phyloP scores from a whole-genome alignment of 2,888 invertebrate species.

The Sericinus montela region DNA sequence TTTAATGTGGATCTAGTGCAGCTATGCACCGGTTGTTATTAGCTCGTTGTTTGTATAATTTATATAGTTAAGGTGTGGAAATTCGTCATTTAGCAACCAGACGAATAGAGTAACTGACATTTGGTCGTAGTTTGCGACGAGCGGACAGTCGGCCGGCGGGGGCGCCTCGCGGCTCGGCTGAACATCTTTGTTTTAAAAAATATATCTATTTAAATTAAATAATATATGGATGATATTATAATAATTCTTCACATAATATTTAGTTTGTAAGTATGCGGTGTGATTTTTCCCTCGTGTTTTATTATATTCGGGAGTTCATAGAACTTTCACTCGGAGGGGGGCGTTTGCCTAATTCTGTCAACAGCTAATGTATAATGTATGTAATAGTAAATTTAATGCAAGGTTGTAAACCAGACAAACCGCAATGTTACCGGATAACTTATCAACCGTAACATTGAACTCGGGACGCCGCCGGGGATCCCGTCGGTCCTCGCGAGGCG shows the following conservation, averaged over 20 bases:
- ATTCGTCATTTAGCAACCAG: no score
- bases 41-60: no score
- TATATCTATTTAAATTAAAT: constrained; percentile 29
- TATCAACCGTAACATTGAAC: not conserved
- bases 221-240: constrained; percentile 44
- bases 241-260: constrained; percentile 33
- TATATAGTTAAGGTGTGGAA: no score
- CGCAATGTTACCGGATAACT: not conserved
- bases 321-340: constrained; percentile 23
- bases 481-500: not conserved
- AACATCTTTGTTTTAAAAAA: constrained; percentile 9
- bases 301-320: constrained; percentile 21
- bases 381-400: not conserved
- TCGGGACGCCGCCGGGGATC: not conserved
- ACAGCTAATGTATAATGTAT: not conserved
- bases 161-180: not conserved
- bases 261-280: constrained; percentile 25
- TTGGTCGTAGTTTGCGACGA: no score
- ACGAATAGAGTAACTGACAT: no score
- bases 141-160: not conserved
- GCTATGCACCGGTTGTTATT: no score
- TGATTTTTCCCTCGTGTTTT: constrained; percentile 21
- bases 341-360: not conserved
- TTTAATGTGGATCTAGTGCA: no score
- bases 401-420: not conserved